Evolutionary conservation across 2,113 vertebrate species (phyloP), one percentile per base, ranked within the genome.

Genomic region (Dromas ardeola): DNA sequence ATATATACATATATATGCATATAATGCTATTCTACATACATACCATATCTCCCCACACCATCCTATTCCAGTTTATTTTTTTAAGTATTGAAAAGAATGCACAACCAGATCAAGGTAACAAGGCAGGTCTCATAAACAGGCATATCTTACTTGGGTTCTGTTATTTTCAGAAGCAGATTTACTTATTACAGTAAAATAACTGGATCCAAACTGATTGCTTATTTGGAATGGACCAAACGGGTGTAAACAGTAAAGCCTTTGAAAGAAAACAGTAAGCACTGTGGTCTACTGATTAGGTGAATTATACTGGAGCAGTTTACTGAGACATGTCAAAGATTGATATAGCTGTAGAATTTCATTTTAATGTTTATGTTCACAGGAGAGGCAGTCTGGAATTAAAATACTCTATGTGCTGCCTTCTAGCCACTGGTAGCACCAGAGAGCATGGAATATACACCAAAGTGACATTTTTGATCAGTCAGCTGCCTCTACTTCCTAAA

Each of bases 291-390:
- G 53, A 73, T 67, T 86, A 94, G 45, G 30, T 86, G 61, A 95
- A 94, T 96, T 96, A 71, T 91, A 50, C 40, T 66, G 63, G 50
- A 96, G 45, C 10, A 71, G 29, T 81, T 97, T 92, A 94, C 52
- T 63, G 87, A 91, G n/a, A 95, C 59, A 55, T 82, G 45, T 81
- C 62, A 94, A 94, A 86, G 58, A 88, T 69, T 91, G 19, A 45
- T 20, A 74, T 32, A 74, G 30, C 21, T 38, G 29, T 55, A 16
- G 43, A 94, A 73, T 77, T 92, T 93, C 4, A 77, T 94, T 89
- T 91, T 90, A 32, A 45, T 40, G 4, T 87, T 88, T 72, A 62
- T 63, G 52, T 49, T 93, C 47, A 67, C 20, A 66, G n/a, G 25
- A 78, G 42, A 81, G 15, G 42, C n/a, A 13, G 6, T 40, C 12